phyloP scores from a whole-genome alignment of 2,113 vertebrate genomes.

The Cryptotis parvus region DNA sequence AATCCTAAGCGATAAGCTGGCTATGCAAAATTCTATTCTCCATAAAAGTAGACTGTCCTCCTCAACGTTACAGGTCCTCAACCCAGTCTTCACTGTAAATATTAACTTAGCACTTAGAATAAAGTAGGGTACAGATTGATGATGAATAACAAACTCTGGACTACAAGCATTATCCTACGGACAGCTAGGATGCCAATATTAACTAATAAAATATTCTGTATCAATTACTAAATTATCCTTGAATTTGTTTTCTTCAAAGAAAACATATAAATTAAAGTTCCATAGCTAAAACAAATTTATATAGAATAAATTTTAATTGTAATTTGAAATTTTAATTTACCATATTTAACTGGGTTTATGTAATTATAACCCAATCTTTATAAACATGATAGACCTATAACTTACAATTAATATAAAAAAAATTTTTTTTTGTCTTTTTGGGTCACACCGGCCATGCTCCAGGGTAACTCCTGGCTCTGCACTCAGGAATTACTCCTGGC shows the following conservation, averaged over 20 bases:
- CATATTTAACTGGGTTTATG: constrained; percentile 27
- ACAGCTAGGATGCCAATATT: constrained; percentile 87
- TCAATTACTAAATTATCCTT: constrained; percentile 13
- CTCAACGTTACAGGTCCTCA: constrained; percentile 66
- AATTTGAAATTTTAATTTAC: no score
- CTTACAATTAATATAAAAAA: neutral
- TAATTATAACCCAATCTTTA: constrained; percentile 43
- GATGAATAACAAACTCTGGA: constrained; percentile 88
- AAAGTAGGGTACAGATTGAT: constrained; percentile 89
- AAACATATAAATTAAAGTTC: constrained; percentile 35
- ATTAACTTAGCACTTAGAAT: constrained; percentile 84
- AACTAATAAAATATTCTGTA: constrained; percentile 78
- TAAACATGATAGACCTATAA: neutral
- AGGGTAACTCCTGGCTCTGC: no score
- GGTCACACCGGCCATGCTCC: no score
- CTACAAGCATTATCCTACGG: constrained; percentile 86
- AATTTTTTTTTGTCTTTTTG: no score
- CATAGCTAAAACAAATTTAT: constrained; percentile 42
- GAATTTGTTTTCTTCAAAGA: constrained; percentile 45
- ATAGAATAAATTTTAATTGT: constrained; percentile 6
- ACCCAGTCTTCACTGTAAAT: constrained; percentile 69
- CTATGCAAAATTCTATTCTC: constrained; percentile 23
- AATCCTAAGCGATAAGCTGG: constrained; percentile 45
- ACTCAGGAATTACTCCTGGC: no score
- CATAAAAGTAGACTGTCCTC: neutral